A percentile compares a stretch with the other conserved stretches of the same genome.
Evolutionary conservation across 2,113 vertebrate genomes (phyloP).

Genomic region (Monarcha castaneiventris): DNA sequence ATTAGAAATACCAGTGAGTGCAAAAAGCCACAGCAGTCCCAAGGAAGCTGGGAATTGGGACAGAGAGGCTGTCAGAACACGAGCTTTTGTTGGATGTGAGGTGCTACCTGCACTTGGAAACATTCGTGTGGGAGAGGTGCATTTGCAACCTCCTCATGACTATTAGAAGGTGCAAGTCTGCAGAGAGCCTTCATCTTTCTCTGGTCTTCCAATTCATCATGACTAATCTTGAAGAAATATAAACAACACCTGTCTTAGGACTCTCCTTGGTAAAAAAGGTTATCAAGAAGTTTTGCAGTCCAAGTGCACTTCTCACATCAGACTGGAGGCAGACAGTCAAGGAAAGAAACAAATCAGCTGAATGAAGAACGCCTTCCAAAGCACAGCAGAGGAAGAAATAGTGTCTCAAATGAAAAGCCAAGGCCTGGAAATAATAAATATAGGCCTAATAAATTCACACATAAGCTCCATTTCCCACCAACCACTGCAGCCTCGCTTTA

Average conservation of each 20-base stretch:
- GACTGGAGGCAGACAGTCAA: background rate
- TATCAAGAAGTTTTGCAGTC: background rate
- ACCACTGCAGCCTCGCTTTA: background rate
- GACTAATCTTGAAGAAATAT: background rate
- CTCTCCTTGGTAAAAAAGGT: background rate
- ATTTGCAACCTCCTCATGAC: background rate
- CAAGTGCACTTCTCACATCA: background rate
- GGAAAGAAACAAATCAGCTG: background rate
- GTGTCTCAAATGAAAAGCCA: background rate
- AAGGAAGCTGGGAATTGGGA: background rate
- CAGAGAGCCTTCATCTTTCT: background rate
- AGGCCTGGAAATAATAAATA: background rate
- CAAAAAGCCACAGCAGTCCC: background rate
- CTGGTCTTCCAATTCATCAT: background rate
- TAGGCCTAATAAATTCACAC: background rate
- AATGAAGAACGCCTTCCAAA: background rate
- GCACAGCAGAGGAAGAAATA: background rate
- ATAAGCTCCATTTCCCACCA: background rate
- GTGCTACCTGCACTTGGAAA: background rate
- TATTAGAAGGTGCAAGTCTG: background rate
- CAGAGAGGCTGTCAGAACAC: background rate
- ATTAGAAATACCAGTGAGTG: background rate
- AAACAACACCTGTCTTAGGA: background rate
- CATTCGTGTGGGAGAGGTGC: rapidly evolving
- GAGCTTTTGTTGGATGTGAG: background rate